Base-by-base conservation (phyloP, 2,113 vertebrate species). In the Cettia cetti region DNA sequence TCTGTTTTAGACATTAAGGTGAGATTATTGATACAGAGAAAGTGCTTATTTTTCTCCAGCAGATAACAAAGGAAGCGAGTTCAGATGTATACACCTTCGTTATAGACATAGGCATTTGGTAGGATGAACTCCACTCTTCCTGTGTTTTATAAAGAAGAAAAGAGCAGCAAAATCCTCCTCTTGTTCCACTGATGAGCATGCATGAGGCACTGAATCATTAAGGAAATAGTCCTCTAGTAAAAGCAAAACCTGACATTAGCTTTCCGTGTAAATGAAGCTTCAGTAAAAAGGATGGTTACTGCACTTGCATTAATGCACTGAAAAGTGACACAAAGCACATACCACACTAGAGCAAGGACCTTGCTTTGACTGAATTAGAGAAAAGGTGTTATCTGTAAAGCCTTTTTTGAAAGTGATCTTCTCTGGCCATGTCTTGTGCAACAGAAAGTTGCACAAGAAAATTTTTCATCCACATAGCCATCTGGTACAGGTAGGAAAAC, bases 61-160 rank as follows among this genome's bases (percentile, higher is more conserved):
- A 0, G 23, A 49, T 78, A 49, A n/a, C 81, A 49, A 78, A 80
- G 13, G 5, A 17, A 53, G 19, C 0, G 0, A 91, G 22, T 21
- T 91, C 15, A 21, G 22, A 8, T 23, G 15, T 35, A 42, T 49
- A 47, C 4, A 35, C 2, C 15, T 89, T 60, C 30, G 7, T 6
- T 52, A 39, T 37, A 54, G 13, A 61, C 4, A 16, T 12, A 60
- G 1, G 3, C 7, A n/a, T 78, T 84, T 40, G 11, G 2, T 49
- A 60, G 47, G 7, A n/a, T 53, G 8, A 89, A 40, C 86, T 91
- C 27, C 31, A 45, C 11, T 31, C 44, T 63, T 59, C 37, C 28
- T 65, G 18, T 47, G 15, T 82, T 86, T 89, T 52, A 31, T 3
- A 40, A 70, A 22, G 28, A 44, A 28, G 24, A 78, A 81, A 64